Conservation (phyloP, 2,888 invertebrate species). For the Lithophane ornitopus region DNA sequence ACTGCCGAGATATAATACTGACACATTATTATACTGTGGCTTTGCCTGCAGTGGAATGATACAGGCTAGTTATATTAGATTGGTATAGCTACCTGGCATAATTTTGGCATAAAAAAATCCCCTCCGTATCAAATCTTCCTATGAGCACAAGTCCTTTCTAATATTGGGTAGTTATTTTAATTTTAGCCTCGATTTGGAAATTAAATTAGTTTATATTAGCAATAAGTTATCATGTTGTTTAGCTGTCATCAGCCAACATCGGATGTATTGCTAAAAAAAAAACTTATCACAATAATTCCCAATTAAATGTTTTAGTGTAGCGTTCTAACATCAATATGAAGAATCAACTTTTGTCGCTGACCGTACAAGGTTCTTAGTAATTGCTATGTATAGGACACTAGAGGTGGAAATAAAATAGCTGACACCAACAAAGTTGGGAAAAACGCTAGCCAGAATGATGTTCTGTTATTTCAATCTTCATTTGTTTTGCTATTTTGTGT, state of each 20-base stretch:
- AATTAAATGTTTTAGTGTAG: too few relatives aligned
- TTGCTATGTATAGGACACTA: too few relatives aligned
- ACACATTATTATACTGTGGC: too few relatives aligned
- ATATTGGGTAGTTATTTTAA: background rate
- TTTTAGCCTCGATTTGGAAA: conserved; percentile 11
- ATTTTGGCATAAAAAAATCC: background rate
- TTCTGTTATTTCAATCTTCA: background rate
- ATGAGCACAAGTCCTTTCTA: background rate
- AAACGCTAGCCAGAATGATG: background rate
- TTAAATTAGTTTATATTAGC: background rate
- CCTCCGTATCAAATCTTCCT: too few relatives aligned
- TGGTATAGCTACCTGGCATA: background rate
- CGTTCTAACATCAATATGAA: too few relatives aligned
- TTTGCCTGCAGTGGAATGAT: too few relatives aligned
- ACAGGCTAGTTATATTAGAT: background rate
- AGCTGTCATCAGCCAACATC: background rate
- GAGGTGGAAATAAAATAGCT: too few relatives aligned
- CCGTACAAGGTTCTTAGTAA: too few relatives aligned
- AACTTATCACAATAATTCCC: background rate
- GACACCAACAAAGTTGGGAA: too few relatives aligned
- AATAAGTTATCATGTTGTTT: conserved; percentile 7
- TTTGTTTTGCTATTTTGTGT: background rate
- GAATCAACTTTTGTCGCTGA: too few relatives aligned
- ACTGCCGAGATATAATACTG: too few relatives aligned
- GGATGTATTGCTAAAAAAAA: too few relatives aligned